phyloP scores from a whole-genome alignment of 2,888 invertebrate genomes.

The Metellina segmentata region DNA sequence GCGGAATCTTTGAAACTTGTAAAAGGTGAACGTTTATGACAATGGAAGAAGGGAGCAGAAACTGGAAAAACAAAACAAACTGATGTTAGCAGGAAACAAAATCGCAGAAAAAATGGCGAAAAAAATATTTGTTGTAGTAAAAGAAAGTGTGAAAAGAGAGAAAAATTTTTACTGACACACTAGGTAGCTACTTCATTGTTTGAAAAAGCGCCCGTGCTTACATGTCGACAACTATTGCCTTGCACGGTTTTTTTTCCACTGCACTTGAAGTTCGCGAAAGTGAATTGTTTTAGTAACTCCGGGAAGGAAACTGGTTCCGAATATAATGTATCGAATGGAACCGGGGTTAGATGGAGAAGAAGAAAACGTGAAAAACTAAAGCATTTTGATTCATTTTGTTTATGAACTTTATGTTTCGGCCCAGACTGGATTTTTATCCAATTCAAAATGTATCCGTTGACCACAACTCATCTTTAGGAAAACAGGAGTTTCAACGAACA shows the following conservation, averaged over 20 bases:
- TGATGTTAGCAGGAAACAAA: slow-evolving; percentile 71
- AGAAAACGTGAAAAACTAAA: background rate
- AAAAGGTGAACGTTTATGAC: slow-evolving; percentile 75
- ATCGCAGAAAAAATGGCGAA: slow-evolving; percentile 39
- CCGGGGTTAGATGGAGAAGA: slow-evolving; percentile 4
- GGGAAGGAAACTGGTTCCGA: background rate
- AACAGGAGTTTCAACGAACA: no score
- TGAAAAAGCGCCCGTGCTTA: slow-evolving; percentile 67
- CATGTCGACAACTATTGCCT: slow-evolving; percentile 70
- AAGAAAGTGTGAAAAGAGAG: slow-evolving; percentile 56
- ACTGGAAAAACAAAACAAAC: slow-evolving; percentile 70
- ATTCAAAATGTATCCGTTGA: no score
- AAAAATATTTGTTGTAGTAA: slow-evolving; percentile 67
- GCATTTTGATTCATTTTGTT: no score
- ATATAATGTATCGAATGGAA: slow-evolving; percentile 26
- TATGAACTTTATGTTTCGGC: no score
- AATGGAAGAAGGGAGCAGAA: slow-evolving; percentile 47
- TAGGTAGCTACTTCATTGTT: slow-evolving; percentile 72
- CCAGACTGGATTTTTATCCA: no score
- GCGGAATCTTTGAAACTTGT: slow-evolving; percentile 67
- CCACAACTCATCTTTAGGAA: no score
- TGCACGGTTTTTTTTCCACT: slow-evolving; percentile 31
- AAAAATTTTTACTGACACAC: slow-evolving; percentile 45
- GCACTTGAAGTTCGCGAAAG: slow-evolving; percentile 37
- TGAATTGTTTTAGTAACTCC: slow-evolving; percentile 53